Evolutionary conservation across 2,888 invertebrate genomes (phyloP).

Genomic region (Theristus sp.): DNA sequence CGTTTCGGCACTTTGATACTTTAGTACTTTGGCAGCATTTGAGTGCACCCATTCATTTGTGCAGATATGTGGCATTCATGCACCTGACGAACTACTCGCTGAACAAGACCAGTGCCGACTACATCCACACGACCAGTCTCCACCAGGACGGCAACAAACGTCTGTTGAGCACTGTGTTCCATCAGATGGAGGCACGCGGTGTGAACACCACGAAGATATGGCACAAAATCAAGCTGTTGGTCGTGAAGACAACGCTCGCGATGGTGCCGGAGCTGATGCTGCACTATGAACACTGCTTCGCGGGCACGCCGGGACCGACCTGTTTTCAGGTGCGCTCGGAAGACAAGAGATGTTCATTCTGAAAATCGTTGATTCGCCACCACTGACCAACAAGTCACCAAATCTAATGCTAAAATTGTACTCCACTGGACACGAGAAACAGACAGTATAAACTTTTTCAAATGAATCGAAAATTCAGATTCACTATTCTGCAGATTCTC

Average conservation of each 20-base stretch:
- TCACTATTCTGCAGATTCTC: conserved; percentile 35
- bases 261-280: conserved; percentile 36
- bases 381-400: too few relatives aligned
- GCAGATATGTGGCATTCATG: conserved; percentile 34
- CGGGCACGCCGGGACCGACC: conserved; percentile 25
- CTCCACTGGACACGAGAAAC: too few relatives aligned
- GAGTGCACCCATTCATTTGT: too few relatives aligned
- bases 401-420: too few relatives aligned
- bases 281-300: conserved; percentile 26
- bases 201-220: conserved; percentile 31
- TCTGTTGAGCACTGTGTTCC: conserved; percentile 34
- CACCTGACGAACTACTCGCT: conserved; percentile 39
- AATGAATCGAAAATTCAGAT: too few relatives aligned
- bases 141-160: conserved; percentile 31
- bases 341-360: too few relatives aligned
- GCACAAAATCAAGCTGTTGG: conserved; percentile 33
- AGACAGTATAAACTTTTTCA: too few relatives aligned
- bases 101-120: conserved; percentile 33
- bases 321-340: conserved; percentile 34
- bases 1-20: too few relatives aligned
- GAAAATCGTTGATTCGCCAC: too few relatives aligned
- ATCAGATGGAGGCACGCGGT: conserved; percentile 27
- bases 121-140: conserved; percentile 22
- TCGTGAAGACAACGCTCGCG: conserved; percentile 36
- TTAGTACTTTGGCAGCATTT: too few relatives aligned